These are phyloP conservation scores for Stenopsyche tienmushanensis DNA, from an alignment of 1,140 invertebrate genomes.

Conservation along the genomic window DNA sequence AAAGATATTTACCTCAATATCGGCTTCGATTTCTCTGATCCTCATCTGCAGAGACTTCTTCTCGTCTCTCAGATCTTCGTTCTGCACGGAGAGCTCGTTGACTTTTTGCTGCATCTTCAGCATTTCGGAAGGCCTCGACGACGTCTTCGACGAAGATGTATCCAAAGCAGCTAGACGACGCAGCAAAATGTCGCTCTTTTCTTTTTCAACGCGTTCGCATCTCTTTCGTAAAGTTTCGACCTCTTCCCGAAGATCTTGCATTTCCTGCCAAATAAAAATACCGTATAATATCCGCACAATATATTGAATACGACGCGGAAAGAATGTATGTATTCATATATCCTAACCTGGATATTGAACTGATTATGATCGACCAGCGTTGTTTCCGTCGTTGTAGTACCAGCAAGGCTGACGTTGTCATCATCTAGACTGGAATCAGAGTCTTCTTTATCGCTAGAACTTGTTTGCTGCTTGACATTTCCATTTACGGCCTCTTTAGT, in stretches of 20 bases:
- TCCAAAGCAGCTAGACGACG: slow-evolving; percentile 74
- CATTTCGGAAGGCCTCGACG: slow-evolving; percentile 63
- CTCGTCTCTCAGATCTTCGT: slow-evolving; percentile 79
- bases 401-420: slow-evolving; percentile 50
- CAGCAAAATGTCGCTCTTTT: slow-evolving; percentile 83
- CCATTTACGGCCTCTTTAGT: slow-evolving; percentile 46
- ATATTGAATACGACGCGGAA: background rate
- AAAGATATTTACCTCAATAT: slow-evolving; percentile 55
- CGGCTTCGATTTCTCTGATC: slow-evolving; percentile 72
- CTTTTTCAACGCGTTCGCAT: slow-evolving; percentile 78
- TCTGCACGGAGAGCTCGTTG: slow-evolving; percentile 73
- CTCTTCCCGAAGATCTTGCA: slow-evolving; percentile 68
- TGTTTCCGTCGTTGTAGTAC: slow-evolving; percentile 51
- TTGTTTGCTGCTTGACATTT: background rate
- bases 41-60: slow-evolving; percentile 72
- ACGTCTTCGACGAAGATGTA: slow-evolving; percentile 68
- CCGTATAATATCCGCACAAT: background rate
- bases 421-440: slow-evolving; percentile 46
- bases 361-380: slow-evolving; percentile 51
- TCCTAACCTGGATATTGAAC: slow-evolving; percentile 54
- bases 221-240: slow-evolving; percentile 66
- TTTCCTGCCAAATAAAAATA: slow-evolving; percentile 55
- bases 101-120: slow-evolving; percentile 79
- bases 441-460: slow-evolving; percentile 40
- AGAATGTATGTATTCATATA: background rate